These are phyloP conservation scores for Odontomachus brunneus DNA, from an alignment of 1,140 invertebrate species.

Conservation along the genomic window DNA sequence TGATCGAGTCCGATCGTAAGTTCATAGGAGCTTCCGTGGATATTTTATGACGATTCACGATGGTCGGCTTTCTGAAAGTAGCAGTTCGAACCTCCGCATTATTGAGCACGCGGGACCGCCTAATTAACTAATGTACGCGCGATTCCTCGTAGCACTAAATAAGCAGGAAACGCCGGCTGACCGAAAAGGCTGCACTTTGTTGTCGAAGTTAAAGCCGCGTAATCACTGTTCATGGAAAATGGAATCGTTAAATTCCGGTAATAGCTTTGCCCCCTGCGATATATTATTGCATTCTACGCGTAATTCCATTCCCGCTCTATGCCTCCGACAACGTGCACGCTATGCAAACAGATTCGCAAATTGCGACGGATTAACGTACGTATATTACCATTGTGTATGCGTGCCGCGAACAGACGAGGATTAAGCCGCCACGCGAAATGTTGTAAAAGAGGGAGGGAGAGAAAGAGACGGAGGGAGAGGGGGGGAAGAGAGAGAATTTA, in stretches of 20 bases:
- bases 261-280: slow-evolving; percentile 24
- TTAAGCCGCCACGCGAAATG: slow-evolving; percentile 11
- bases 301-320: slow-evolving; percentile 39
- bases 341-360: slow-evolving; percentile 66
- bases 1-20: too few relatives aligned
- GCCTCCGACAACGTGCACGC: slow-evolving; percentile 19
- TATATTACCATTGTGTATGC: slow-evolving; percentile 35
- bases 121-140: background rate
- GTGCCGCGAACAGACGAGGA: background rate
- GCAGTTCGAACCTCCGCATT: background rate
- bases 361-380: slow-evolving; percentile 60
- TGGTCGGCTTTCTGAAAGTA: background rate
- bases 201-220: slow-evolving; percentile 3
- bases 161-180: background rate
- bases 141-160: background rate
- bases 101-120: background rate
- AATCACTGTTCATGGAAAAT: slow-evolving; percentile 34
- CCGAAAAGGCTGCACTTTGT: background rate
- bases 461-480: too few relatives aligned
- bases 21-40: too few relatives aligned
- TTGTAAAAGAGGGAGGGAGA: background rate
- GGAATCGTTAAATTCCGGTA: slow-evolving; percentile 44
- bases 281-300: slow-evolving; percentile 48
- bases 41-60: too few relatives aligned
- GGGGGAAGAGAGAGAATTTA: background rate